Conservation (phyloP, 2,113 vertebrate genomes). For the Alectura lathami region DNA sequence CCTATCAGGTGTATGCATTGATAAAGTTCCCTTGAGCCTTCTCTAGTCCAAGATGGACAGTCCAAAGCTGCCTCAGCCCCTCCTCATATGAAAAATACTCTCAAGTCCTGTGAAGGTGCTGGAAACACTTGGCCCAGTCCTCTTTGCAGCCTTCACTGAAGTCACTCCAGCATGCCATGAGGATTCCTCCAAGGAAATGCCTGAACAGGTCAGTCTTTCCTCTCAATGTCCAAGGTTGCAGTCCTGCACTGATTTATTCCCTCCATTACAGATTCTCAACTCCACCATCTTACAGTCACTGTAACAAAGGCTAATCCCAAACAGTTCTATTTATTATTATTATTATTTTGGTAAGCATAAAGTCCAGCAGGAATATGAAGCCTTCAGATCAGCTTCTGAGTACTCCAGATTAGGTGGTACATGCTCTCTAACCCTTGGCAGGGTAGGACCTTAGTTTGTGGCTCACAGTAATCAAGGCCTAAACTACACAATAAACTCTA, state of each 20-base stretch:
- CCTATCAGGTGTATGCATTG: not conserved
- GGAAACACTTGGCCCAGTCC: not conserved
- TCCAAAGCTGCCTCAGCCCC: not conserved
- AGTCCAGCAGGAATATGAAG: not conserved
- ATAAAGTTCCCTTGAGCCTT: not conserved
- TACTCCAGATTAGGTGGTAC: not conserved
- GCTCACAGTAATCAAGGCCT: not conserved
- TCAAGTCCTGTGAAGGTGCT: not conserved
- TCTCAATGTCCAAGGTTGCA: rapidly evolving
- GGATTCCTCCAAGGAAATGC: not conserved
- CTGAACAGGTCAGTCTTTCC: not conserved
- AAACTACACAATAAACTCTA: not conserved
- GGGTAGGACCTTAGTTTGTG: not conserved
- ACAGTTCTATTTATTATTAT: not conserved
- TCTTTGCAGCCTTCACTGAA: not conserved
- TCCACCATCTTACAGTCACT: not conserved
- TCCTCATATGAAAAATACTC: not conserved
- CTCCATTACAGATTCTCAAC: not conserved
- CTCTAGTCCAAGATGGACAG: not conserved
- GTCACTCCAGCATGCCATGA: not conserved
- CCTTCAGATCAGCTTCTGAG: not conserved
- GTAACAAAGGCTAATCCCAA: not conserved
- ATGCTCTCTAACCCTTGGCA: not conserved
- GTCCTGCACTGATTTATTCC: not conserved
- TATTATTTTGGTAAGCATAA: not conserved